These are phyloP conservation scores for Atherinosoma microstoma DNA, from an alignment of 2,797 vertebrate species.

Conservation along the genomic window DNA sequence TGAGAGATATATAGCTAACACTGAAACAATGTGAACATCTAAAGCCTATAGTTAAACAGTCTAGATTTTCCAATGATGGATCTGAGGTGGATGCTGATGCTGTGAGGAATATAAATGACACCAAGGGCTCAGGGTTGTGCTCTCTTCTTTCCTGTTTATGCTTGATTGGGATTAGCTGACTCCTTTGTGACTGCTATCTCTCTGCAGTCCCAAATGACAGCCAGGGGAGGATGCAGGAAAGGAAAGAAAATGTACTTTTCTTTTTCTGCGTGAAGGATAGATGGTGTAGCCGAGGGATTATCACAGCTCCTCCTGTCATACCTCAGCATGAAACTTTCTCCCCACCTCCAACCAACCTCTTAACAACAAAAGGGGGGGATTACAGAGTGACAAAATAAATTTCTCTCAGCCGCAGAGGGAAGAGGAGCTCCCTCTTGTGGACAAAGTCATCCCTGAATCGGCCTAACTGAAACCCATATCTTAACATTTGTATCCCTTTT, in stretches of 20 bases:
- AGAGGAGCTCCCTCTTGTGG: constrained; percentile 55
- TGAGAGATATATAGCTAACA: constrained; percentile 32
- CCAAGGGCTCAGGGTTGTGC: constrained; percentile 20
- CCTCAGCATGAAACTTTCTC: constrained; percentile 29
- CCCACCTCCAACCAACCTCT: constrained; percentile 23
- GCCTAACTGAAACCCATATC: not conserved
- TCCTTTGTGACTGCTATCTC: constrained; percentile 40
- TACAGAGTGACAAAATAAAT: constrained; percentile 6
- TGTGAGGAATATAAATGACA: constrained; percentile 56
- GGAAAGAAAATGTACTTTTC: constrained; percentile 19
- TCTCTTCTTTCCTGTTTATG: constrained; percentile 39
- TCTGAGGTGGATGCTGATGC: constrained; percentile 26
- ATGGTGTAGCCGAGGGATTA: constrained; percentile 39
- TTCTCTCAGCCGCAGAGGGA: constrained; percentile 3
- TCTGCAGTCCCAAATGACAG: constrained; percentile 40
- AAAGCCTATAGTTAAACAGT: constrained; percentile 29
- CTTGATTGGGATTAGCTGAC: constrained; percentile 61
- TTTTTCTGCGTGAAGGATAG: constrained; percentile 43
- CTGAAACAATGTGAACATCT: constrained; percentile 45
- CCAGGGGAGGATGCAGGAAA: constrained; percentile 1
- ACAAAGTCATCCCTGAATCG: not conserved
- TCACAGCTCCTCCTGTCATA: constrained; percentile 35
- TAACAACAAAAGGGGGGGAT: constrained; percentile 3
- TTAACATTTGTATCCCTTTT: constrained; percentile 1
- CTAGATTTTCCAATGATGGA: constrained; percentile 28